Evolutionary conservation across 2,797 vertebrate species (phyloP).

Genomic region (Siniperca undulata): DNA sequence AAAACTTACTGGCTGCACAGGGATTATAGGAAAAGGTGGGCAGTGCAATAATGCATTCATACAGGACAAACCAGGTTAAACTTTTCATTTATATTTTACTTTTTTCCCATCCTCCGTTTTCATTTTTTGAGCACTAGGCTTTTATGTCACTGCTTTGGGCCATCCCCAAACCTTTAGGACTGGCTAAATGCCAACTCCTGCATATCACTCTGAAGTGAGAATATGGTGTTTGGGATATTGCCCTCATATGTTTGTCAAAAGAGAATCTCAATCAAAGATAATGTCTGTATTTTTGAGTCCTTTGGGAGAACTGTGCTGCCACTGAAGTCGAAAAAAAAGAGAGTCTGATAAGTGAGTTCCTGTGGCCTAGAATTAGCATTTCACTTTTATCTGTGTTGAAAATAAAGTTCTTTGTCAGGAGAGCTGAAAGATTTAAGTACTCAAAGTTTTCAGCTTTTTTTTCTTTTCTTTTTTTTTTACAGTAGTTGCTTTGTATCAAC

Average conservation of each 20-base stretch:
- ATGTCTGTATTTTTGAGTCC: conserved; percentile 48
- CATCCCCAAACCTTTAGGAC: conserved; percentile 13
- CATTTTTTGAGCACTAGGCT: neutral
- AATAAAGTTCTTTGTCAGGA: conserved; percentile 28
- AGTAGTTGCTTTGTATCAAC: conserved; percentile 21
- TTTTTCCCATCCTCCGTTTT: neutral
- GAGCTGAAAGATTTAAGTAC: conserved; percentile 17
- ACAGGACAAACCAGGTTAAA: neutral
- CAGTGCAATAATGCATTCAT: neutral
- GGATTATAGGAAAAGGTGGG: conserved; percentile 2
- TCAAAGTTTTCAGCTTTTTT: conserved; percentile 7
- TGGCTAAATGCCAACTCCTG: conserved; percentile 44
- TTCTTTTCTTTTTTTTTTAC: conserved; percentile 20
- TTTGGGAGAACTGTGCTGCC: conserved; percentile 42
- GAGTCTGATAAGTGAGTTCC: conserved; percentile 50
- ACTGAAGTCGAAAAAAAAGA: conserved; percentile 57
- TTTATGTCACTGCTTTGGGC: conserved; percentile 20
- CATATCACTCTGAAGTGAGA: conserved; percentile 28
- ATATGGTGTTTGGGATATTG: conserved; percentile 36
- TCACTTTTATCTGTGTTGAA: conserved; percentile 48
- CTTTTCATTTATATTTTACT: neutral
- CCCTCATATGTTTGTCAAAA: conserved; percentile 47
- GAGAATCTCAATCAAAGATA: conserved; percentile 51
- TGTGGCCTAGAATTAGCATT: conserved; percentile 55
- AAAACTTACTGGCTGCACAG: neutral